Conservation (phyloP, 2,888 invertebrate genomes). For the Ichneumoninae sp. region DNA sequence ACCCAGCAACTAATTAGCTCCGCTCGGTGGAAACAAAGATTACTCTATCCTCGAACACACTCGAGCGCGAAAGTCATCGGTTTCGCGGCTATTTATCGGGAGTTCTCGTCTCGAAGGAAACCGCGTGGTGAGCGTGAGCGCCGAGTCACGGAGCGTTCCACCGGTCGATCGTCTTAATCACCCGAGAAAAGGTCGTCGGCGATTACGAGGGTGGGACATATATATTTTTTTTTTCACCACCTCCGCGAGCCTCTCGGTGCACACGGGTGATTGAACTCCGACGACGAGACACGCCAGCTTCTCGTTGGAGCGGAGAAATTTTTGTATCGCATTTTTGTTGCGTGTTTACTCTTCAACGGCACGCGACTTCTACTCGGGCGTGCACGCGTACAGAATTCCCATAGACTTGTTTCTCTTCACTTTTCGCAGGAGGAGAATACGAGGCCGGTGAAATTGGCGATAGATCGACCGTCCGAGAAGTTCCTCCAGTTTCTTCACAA, state of each 20-base stretch:
- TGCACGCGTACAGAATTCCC: slow-evolving; percentile 17
- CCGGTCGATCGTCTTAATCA: slow-evolving; percentile 40
- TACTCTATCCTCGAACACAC: slow-evolving; percentile 2
- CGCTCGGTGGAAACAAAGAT: slow-evolving; percentile 31
- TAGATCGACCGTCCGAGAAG: slow-evolving; percentile 96
- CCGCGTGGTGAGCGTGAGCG: slow-evolving; percentile 4
- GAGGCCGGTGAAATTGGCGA: slow-evolving; percentile 91
- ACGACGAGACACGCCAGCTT: slow-evolving; percentile 19
- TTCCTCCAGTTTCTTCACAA: slow-evolving; percentile 93
- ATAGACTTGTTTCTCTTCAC: slow-evolving; percentile 11
- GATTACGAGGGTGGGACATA: slow-evolving; percentile 17
- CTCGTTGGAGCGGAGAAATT: neutral
- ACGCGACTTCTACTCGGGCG: slow-evolving; percentile 35
- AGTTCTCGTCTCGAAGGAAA: slow-evolving; percentile 21
- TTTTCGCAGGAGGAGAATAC: slow-evolving; percentile 87
- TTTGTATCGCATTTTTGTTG: neutral
- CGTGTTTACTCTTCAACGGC: slow-evolving; percentile 17
- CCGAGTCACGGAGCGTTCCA: slow-evolving; percentile 3
- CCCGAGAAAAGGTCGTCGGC: slow-evolving; percentile 23
- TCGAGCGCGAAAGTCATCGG: slow-evolving; percentile 23
- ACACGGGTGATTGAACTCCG: slow-evolving; percentile 53
- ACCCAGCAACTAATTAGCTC: slow-evolving; percentile 38
- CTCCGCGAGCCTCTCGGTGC: neutral
- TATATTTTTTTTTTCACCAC: slow-evolving; percentile 11
- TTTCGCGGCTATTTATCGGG: neutral